phyloP scores from a whole-genome alignment of 2,888 invertebrate genomes.

The Celastrina argiolus region DNA sequence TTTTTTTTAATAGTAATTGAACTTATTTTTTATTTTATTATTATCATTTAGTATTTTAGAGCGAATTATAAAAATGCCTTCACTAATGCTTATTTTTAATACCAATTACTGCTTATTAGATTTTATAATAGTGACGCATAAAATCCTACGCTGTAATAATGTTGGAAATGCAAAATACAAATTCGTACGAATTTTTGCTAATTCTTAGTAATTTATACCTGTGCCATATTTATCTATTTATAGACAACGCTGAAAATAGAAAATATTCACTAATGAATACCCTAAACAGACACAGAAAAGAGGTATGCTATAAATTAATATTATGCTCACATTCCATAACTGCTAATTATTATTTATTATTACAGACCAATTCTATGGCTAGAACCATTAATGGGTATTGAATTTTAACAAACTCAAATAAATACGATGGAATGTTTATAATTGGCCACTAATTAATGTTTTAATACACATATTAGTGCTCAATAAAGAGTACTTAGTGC shows the following conservation, averaged over 20 bases:
- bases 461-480: background rate
- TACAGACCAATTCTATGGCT: background rate
- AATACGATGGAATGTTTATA: background rate
- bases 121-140: no score
- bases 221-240: background rate
- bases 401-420: constrained; percentile 10
- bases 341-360: constrained; percentile 12
- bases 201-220: no score
- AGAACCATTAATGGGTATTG: background rate
- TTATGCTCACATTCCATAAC: background rate
- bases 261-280: constrained; percentile 10
- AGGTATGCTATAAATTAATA: no score
- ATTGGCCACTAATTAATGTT: background rate
- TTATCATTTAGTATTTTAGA: no score
- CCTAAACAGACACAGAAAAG: background rate
- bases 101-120: background rate
- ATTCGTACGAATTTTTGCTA: no score
- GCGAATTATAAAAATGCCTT: no score
- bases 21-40: no score
- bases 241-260: background rate
- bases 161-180: no score
- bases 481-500: no score
- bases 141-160: no score
- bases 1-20: no score
- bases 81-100: no score